These are phyloP conservation scores for Drosophila santomea DNA, from an alignment of 1,140 invertebrate species.

Conservation along the genomic window DNA sequence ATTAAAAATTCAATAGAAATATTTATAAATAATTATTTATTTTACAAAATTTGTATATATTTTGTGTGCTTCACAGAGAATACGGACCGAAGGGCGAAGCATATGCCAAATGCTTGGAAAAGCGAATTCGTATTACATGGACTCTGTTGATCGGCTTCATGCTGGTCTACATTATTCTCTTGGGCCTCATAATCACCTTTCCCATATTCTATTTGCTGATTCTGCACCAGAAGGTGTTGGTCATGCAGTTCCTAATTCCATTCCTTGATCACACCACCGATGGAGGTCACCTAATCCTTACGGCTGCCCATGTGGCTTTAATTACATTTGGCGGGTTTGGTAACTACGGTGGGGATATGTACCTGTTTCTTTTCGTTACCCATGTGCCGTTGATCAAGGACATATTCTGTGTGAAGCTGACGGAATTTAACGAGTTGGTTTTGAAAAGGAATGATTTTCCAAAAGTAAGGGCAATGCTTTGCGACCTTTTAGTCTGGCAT, in stretches of 20 bases:
- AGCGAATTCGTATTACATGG: constrained; percentile 48
- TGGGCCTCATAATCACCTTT: constrained; percentile 16
- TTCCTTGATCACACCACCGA: constrained; percentile 43
- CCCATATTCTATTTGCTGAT: constrained; percentile 47
- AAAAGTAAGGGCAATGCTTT: constrained; percentile 9
- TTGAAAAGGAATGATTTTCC: not conserved
- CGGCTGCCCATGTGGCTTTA: constrained; percentile 25
- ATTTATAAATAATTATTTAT: not conserved
- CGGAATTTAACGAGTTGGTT: constrained; percentile 53
- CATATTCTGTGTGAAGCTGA: constrained; percentile 44
- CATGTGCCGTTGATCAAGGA: constrained; percentile 64
- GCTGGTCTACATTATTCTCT: constrained; percentile 1
- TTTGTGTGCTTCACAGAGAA: constrained; percentile 8
- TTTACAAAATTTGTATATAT: not conserved
- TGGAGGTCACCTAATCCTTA: constrained; percentile 44
- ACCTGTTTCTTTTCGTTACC: constrained; percentile 55
- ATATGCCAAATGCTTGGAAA: constrained; percentile 43
- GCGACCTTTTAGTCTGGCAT: constrained; percentile 58
- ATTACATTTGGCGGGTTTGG: constrained; percentile 53
- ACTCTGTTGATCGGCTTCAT: constrained; percentile 33
- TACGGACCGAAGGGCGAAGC: constrained; percentile 45
- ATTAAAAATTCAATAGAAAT: not conserved
- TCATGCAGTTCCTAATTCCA: constrained; percentile 66
- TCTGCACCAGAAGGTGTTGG: constrained; percentile 32
- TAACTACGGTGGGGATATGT: constrained; percentile 71